Evolutionary conservation across 2,113 vertebrate genomes (phyloP), one percentile per base, ranked within the genome.

Genomic region (Passer domesticus): DNA sequence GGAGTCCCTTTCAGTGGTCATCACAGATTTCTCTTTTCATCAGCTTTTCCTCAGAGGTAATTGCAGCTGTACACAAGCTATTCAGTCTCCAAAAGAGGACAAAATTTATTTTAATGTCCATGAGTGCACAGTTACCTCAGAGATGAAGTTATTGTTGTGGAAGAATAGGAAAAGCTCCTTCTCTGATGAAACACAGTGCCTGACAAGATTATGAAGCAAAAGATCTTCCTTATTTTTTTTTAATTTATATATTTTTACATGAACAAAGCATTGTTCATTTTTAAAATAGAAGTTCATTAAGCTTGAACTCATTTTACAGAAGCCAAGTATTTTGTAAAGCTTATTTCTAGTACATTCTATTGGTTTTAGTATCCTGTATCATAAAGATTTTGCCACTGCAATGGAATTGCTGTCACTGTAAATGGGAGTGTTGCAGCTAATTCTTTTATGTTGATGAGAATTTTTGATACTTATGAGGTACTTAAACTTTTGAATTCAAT

Each of bases 41-140:
- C 63, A 92, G 92, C 82, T 94, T 96, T 95, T 94, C 68, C 73
- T 95, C 60, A 83, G 90, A 95, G 68, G 93, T 95, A 96, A 94
- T 95, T 95, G 92, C 75, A 93, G 72, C 82, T 67, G 82, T 92
- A 86, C 28, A 84, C 92, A 93, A 81, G 27, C 60, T 60, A 88
- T 95, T 97, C 87, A 90, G 79, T 37, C 85, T 83, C 72, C 76
- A 86, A 82, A 84, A 95, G 68, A 86, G 7, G 90, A 86, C 47
- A 88, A 96, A 78, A 88, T 95, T 94, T 95, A 94, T 95, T 94
- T 94, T 95, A 95, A 92, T 95, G 90, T 94, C 82, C 22, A 4
- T 70, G 90, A 95, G 68, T 66, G 67, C 74, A 87, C 70, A 67
- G 93, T 87, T 96, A 68, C 76, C 75, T 95, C 67, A 69, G 60